phyloP scores from a whole-genome alignment of 2,797 vertebrate genomes.

The Limosa lapponica region DNA sequence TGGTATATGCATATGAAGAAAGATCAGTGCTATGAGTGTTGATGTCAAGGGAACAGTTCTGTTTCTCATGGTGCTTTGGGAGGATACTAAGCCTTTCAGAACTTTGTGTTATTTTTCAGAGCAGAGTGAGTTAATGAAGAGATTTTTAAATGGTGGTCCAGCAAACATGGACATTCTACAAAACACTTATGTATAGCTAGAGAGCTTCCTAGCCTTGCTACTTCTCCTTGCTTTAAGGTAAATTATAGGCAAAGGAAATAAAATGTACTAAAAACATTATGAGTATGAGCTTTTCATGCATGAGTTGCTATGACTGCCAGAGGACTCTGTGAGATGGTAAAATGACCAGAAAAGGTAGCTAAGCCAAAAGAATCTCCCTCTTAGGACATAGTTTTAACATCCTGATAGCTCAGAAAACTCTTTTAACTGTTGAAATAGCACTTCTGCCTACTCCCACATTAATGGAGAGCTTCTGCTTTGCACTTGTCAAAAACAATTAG shows the following conservation, averaged over 20 bases:
- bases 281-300: not conserved
- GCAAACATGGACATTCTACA: not conserved
- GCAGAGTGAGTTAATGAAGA: not conserved
- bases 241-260: not conserved
- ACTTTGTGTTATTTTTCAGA: not conserved
- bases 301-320: not conserved
- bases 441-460: not conserved
- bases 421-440: not conserved
- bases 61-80: not conserved
- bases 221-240: not conserved
- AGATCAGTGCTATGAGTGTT: not conserved
- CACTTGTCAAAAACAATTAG: not conserved
- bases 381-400: not conserved
- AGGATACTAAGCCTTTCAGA: not conserved
- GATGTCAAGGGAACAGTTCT: not conserved
- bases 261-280: not conserved
- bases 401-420: not conserved
- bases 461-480: not conserved
- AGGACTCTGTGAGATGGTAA: not conserved
- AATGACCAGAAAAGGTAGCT: constrained; percentile 32
- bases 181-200: not conserved
- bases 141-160: not conserved
- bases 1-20: not conserved
- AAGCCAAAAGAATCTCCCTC: constrained; percentile 10
- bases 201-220: not conserved